Evolutionary conservation across 2,888 invertebrate genomes (phyloP), one percentile per base, ranked within the genome.

Genomic region (Gonocerus acuteangulatus): DNA sequence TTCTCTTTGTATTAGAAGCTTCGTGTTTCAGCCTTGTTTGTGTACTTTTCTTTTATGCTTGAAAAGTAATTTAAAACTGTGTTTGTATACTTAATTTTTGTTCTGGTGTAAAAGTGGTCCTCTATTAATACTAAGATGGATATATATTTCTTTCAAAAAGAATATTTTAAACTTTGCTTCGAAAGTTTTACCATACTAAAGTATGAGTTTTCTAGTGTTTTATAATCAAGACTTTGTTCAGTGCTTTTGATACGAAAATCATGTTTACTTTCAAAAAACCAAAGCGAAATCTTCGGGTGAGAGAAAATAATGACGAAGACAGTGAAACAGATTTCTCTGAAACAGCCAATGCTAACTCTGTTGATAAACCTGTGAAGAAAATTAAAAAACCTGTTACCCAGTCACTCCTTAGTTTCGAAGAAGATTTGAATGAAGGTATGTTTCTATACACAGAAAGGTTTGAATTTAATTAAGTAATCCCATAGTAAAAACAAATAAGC

Each of bases 231-330:
- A n/a, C 4, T 6, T 42, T 42, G 13, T 42, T 42, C 18, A 13
- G 13, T 3, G 44, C 4, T 42, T 13, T 13, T 7, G n/a, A 7
- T 42, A 42, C 3, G 44, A 4, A 6, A 7, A 48, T 18, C 19
- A 57, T 57, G 57, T 47, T 44, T 57, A 45, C 45, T n/a, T 93
- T 93, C 76, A 86, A 87, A 70, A 93, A 93, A 76, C 92, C 93
- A 0, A 86, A 85, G 72, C 86, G 91, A 72, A 85, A 84, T 73
- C 87, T 92, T 68, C 87, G 77, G 52, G 71, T 73, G 63, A 69
- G 75, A 64, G 67, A 66, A n/a, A 58, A 66, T 54, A 69, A 67
- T 32, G 68, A 69, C 51, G 66, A 67, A 58, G 71, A 68, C 61
- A 70, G 69, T 59, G 70, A 70, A 63, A 70, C 72, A 11, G 56